Conservation (phyloP, 92 coral and sea anemone species). For the Epizoanthus rinbou region DNA sequence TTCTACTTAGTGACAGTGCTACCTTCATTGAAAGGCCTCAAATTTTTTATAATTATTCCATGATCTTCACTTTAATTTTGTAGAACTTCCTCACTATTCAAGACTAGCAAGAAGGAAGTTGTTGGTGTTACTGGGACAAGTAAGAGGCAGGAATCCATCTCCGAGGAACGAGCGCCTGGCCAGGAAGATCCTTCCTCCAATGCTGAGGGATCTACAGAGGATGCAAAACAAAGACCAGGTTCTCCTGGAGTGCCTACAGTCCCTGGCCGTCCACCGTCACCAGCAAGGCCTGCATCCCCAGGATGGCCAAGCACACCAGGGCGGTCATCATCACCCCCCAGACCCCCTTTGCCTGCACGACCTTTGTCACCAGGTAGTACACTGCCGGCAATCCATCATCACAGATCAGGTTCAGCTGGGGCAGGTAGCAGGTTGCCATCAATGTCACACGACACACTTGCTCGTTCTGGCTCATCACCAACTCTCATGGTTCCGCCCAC, state of each 20-base stretch:
- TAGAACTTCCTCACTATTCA: conserved; percentile 16
- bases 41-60: background rate
- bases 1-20: too few species aligned
- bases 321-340: conserved; percentile 47
- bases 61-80: background rate
- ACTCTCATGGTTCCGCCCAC: conserved; percentile 68
- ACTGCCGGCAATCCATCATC: conserved; percentile 19
- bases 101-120: conserved; percentile 20
- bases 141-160: conserved; percentile 62
- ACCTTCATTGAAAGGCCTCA: too few species aligned
- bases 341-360: conserved; percentile 48
- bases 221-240: conserved; percentile 20
- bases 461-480: conserved; percentile 69
- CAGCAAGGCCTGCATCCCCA: conserved; percentile 51
- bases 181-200: conserved; percentile 9
- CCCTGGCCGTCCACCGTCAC: conserved; percentile 20
- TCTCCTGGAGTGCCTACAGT: conserved; percentile 6
- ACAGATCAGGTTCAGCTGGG: conserved; percentile 37
- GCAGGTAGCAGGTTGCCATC: background rate
- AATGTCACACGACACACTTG: background rate
- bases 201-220: conserved; percentile 23
- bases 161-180: conserved; percentile 51
- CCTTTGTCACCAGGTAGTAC: conserved; percentile 33
- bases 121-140: conserved; percentile 23
- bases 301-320: conserved; percentile 46